Percentiles rank a stretch among this genome's conserved stretches.
These are phyloP conservation scores for Spizaetus ornatus DNA, from an alignment of 2,113 vertebrate genomes.

Conservation along the genomic window DNA sequence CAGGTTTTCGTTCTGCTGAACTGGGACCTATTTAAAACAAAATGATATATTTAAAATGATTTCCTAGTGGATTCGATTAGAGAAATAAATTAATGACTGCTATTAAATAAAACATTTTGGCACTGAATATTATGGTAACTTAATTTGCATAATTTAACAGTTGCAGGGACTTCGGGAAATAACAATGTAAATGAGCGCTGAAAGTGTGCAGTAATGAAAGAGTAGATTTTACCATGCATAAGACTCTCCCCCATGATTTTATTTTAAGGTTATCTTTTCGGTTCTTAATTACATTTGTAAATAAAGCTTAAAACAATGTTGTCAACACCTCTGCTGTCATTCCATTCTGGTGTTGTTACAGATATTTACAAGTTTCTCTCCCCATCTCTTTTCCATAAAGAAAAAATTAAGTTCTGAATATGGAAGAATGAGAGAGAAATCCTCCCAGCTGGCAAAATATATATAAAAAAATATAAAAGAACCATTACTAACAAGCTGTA, in stretches of 20 bases:
- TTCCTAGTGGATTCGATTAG: conserved; percentile 54
- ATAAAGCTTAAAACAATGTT: conserved; percentile 3
- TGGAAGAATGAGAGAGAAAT: neutral
- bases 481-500: neutral
- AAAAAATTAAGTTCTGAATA: neutral
- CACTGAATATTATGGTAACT: conserved; percentile 44
- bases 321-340: neutral
- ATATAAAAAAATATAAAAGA: neutral
- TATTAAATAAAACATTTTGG: conserved; percentile 67
- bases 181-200: conserved; percentile 46
- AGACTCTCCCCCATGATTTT: neutral
- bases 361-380: neutral
- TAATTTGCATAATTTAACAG: conserved; percentile 65
- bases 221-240: neutral
- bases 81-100: conserved; percentile 58
- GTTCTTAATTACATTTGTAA: conserved; percentile 43
- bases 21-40: conserved; percentile 47
- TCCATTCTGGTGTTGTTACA: neutral
- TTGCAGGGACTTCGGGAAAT: conserved; percentile 55
- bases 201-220: conserved; percentile 25
- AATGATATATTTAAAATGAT: conserved; percentile 55
- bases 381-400: neutral
- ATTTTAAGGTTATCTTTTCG: neutral
- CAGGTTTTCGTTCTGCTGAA: conserved; percentile 2
- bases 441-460: neutral